Base-by-base conservation (phyloP, 2,888 invertebrate species). In the Uropetala carovei region DNA sequence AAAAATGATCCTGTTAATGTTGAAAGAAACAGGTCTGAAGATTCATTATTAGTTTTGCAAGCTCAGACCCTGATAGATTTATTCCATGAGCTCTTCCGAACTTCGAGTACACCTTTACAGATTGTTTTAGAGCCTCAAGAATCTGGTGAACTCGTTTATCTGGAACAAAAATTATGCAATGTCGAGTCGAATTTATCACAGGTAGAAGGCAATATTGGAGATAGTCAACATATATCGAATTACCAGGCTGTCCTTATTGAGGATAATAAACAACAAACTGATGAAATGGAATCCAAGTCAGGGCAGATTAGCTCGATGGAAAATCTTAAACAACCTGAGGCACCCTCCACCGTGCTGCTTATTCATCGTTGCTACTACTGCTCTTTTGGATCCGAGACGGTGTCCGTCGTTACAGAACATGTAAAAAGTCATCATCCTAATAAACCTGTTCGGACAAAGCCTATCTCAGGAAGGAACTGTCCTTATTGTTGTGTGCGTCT, bases 311-410 rank as follows among this genome's bases (percentile, higher is more conserved):
- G 5, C n/a, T n/a, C n/a, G 0, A 5, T n/a, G 4, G 64, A 89
- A 64, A 60, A 11, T 59, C 11, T n/a, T 11, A 68, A 43, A 27
- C 43, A 68, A 30, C 2, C 83, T 57, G 83, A 83, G 10, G 8
- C 82, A 11, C 60, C 18, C 56, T 86, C 86, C 8, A 64, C 43
- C 4, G 13, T 89, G 18, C 89, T 64, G 27, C 64, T 89, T 16
- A 89, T 92, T n/a, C 92, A 92, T 22, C 68, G 75, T n/a, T 92
- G 92, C 30, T 92, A 27, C 30, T 92, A 92, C 30, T 92, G 92
- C 22, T 60, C 59, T 58, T 92, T 92, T 92, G 58, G 82, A 13
- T 92, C 86, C 10, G 85, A 85, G 27, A 30, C 68, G 7, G 30
- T 84, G 22, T 56, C 85, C 43, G 43, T 81, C 7, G 75, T 75